Base-by-base conservation (phyloP, 2,797 vertebrate genomes). In the Phoxinus dragarum region DNA sequence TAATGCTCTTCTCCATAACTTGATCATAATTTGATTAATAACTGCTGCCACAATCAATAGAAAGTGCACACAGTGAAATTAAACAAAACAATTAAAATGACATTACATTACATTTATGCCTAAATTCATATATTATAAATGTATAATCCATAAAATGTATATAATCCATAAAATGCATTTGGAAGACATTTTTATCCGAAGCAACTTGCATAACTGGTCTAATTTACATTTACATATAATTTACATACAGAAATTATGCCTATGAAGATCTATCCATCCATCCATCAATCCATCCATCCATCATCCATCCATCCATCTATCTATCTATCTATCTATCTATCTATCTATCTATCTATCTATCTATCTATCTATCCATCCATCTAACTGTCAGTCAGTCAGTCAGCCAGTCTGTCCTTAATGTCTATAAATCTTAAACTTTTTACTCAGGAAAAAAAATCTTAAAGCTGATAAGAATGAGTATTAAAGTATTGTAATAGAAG, bases 1-100 rank as follows among this genome's bases (percentile, higher is more conserved):
- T 77, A 77, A 77, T 40, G 34, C 52, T 56, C 11, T 77, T 59
- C 3, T 17, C 36, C 36, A 23, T 75, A 10, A 77, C 59, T 77
- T 40, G 7, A 77, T 17, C 34, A 76, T 59, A 1, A 56, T 59
- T 77, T 40, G 6, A 59, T 77, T 12, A 77, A 42, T 23, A 69
- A 40, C 4, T 23, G 74, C 21, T 76, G 52, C 10, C 34, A 38
- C 11, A 0, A 34, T 49, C 44, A 49, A 49, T 34, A 10, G n/a
- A 73, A 49, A 49, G 44, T 54, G 17, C 31, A 54, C 31, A 23
- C 34, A 38, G 11, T 6, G 4, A 36, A 5, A 36, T 36, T 36
- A 75, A 76, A 52, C 4, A 21, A 54, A 75, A 69, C 67, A 69
- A 54, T 71, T 17, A 3, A 36, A 75, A 21, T 12, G 1, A 23